A percentile compares a stretch with the other conserved stretches of the same genome.
Evolutionary conservation across 2,113 vertebrate genomes (phyloP).

Genomic region (Pygoscelis adeliae): DNA sequence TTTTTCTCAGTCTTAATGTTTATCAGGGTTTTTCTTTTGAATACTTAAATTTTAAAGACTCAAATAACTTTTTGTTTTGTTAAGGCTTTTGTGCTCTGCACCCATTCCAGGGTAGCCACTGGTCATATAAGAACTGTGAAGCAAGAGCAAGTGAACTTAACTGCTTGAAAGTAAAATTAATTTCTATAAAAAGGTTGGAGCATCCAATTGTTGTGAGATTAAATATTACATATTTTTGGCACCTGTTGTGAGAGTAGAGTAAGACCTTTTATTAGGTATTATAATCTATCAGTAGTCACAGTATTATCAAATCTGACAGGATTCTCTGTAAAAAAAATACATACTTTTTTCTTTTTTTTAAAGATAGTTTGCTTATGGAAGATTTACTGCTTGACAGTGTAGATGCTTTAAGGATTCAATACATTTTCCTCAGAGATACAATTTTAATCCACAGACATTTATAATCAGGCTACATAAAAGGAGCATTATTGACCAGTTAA

Average conservation of each 20-base stretch:
- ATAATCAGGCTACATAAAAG: neutral
- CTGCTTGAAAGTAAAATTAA: neutral
- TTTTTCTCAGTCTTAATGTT: neutral
- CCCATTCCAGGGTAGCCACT: neutral
- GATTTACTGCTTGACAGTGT: neutral
- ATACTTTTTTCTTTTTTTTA: neutral
- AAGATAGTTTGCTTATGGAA: neutral
- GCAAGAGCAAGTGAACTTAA: neutral
- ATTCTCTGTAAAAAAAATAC: neutral
- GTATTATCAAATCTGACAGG: neutral
- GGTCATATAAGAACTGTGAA: neutral
- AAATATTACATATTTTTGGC: neutral
- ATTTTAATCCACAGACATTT: neutral
- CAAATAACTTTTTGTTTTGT: neutral
- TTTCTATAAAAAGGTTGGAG: neutral
- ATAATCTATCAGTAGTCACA: neutral
- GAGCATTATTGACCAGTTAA: neutral
- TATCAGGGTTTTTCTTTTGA: neutral
- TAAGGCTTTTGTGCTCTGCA: neutral
- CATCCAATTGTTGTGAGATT: neutral
- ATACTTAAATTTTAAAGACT: neutral
- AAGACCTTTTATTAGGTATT: neutral
- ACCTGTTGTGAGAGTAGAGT: neutral
- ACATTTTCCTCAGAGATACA: neutral
- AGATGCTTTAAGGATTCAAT: neutral